Evolutionary conservation across 1,140 invertebrate genomes (phyloP).

Genomic region (Gryllus bimaculatus): DNA sequence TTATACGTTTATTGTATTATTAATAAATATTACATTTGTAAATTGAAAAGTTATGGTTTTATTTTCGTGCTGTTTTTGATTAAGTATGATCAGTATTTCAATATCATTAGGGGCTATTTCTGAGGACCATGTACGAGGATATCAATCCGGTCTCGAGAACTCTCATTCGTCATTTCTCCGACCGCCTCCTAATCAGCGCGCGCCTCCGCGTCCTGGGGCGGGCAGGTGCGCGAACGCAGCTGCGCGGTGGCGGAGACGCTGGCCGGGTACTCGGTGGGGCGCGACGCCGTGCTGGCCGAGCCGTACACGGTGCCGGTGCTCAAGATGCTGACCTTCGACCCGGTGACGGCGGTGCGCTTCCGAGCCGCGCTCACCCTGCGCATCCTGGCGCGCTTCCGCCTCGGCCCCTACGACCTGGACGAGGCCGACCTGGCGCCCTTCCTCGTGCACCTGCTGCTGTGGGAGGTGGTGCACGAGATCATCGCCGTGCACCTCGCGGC

Average conservation of each 20-base stretch:
- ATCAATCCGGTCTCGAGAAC: too few relatives aligned
- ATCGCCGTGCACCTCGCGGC: background rate
- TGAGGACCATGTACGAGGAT: too few relatives aligned
- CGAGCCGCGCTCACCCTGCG: background rate
- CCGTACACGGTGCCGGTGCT: background rate
- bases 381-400: background rate
- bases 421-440: background rate
- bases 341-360: background rate
- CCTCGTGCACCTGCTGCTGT: background rate
- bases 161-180: too few relatives aligned
- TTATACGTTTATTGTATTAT: too few relatives aligned
- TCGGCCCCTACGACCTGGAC: background rate
- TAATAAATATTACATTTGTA: too few relatives aligned
- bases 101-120: too few relatives aligned
- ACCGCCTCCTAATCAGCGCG: too few relatives aligned
- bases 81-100: too few relatives aligned
- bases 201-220: background rate
- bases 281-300: background rate
- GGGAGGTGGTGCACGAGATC: background rate
- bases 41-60: too few relatives aligned
- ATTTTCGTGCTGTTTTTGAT: too few relatives aligned
- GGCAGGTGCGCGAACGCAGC: background rate
- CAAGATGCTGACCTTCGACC: background rate
- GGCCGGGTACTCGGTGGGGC: background rate
- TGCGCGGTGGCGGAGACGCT: background rate